These are phyloP conservation scores for Drosophila longiperda DNA, from an alignment of 2,888 invertebrate species.

Conservation along the genomic window DNA sequence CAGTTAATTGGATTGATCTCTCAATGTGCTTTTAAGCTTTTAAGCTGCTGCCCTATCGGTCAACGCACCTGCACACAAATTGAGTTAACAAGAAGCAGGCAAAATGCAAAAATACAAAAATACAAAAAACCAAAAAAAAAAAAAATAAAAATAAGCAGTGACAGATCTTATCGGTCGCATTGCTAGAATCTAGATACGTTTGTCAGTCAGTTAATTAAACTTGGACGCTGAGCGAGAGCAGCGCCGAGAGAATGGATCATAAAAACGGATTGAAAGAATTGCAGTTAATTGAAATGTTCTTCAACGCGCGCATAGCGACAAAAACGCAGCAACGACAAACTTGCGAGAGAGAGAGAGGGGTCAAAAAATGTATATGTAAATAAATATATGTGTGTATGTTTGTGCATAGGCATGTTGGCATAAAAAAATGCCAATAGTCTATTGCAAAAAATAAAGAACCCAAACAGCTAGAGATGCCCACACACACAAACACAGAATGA, in stretches of 20 bases:
- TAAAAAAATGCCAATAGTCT: slow-evolving; percentile 54
- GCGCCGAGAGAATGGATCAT: slow-evolving; percentile 62
- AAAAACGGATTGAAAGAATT: slow-evolving; percentile 72
- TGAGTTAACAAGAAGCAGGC: slow-evolving; percentile 53
- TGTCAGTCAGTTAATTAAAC: slow-evolving; percentile 78
- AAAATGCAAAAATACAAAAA: slow-evolving; percentile 15
- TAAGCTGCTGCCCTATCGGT: slow-evolving; percentile 47
- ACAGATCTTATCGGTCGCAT: slow-evolving; percentile 72
- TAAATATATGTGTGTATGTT: slow-evolving; percentile 14
- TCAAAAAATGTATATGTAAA: slow-evolving; percentile 24
- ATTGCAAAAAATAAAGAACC: slow-evolving; percentile 51
- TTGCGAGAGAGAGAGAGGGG: slow-evolving; percentile 37
- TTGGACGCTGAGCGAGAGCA: slow-evolving; percentile 51
- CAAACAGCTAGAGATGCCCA: slow-evolving; percentile 44
- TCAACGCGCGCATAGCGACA: slow-evolving; percentile 56
- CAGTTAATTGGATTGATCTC: slow-evolving; percentile 55
- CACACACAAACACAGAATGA: slow-evolving; percentile 18
- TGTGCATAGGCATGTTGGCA: slow-evolving; percentile 48
- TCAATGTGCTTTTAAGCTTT: slow-evolving; percentile 36
- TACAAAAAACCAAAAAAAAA: not conserved
- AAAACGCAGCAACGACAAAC: slow-evolving; percentile 44
- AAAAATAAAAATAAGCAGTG: slow-evolving; percentile 6
- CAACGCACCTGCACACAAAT: slow-evolving; percentile 67
- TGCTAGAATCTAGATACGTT: slow-evolving; percentile 69
- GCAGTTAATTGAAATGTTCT: slow-evolving; percentile 84